Percentiles rank a stretch among this genome's conserved stretches.
phyloP scores from a whole-genome alignment of 2,113 vertebrate species.

The Heteronetta atricapilla region DNA sequence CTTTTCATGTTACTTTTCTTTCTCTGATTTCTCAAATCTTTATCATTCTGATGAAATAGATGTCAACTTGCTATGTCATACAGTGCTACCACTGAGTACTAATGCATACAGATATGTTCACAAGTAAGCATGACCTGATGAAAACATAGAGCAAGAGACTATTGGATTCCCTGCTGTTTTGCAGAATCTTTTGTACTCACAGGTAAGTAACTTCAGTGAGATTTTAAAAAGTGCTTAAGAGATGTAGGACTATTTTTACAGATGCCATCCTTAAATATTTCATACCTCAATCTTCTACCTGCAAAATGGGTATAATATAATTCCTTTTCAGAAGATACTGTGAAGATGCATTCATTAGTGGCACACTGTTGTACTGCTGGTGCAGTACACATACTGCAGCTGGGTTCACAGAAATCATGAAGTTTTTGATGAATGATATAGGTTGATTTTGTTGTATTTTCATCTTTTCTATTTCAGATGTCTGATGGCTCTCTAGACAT shows the following conservation, averaged over 20 bases:
- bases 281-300: neutral
- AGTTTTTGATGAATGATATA: neutral
- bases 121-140: neutral
- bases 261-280: neutral
- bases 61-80: neutral
- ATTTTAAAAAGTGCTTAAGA: neutral
- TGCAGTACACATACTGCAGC: neutral
- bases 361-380: no score
- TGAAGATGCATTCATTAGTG: neutral
- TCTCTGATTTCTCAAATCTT: neutral
- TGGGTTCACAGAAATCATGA: neutral
- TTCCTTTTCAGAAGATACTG: neutral
- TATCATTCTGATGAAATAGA: neutral
- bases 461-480: neutral
- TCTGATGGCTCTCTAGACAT: neutral
- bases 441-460: neutral
- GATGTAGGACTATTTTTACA: neutral
- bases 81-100: neutral
- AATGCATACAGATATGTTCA: neutral
- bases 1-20: neutral
- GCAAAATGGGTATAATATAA: neutral
- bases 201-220: neutral
- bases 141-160: neutral
- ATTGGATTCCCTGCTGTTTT: neutral
- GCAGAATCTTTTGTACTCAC: neutral